Percentiles rank a stretch among this genome's conserved stretches.
Evolutionary conservation across 2,113 vertebrate species (phyloP).

Genomic region (Odocoileus virginianus): DNA sequence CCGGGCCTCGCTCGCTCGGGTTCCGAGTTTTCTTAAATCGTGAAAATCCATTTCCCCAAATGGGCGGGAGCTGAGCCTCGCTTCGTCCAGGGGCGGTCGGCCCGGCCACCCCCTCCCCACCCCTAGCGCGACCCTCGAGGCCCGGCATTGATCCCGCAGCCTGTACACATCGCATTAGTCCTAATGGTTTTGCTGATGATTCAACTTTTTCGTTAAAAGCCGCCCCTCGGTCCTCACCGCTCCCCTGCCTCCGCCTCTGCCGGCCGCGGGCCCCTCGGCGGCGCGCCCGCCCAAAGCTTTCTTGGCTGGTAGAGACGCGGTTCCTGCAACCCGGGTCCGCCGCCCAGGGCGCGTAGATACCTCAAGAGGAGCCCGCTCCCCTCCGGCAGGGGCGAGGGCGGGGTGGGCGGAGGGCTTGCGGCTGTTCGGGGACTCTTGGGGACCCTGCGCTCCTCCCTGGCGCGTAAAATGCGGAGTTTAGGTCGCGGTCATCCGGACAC

Average conservation of each 20-base stretch:
- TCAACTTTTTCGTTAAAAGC: slow-evolving; percentile 69
- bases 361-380: rapidly evolving
- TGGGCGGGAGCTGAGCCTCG: neutral
- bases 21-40: slow-evolving; percentile 36
- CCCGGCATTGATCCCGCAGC: slow-evolving; percentile 45
- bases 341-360: neutral
- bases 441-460: neutral
- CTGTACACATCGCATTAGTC: slow-evolving; percentile 34
- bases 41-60: slow-evolving; percentile 40
- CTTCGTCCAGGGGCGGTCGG: neutral
- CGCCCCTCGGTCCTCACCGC: neutral
- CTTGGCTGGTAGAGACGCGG: neutral
- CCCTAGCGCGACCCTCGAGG: neutral
- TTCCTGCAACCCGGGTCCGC: neutral
- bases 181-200: slow-evolving; percentile 59
- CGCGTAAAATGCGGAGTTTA: neutral
- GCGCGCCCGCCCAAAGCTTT: neutral
- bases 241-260: neutral
- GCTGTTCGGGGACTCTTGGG: neutral
- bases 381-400: neutral
- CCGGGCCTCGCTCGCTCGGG: neutral
- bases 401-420: no score
- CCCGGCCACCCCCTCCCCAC: neutral
- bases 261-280: neutral
- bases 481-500: rapidly evolving